Evolutionary conservation across 2,797 vertebrate genomes (phyloP).

Genomic region (Morelia viridis): DNA sequence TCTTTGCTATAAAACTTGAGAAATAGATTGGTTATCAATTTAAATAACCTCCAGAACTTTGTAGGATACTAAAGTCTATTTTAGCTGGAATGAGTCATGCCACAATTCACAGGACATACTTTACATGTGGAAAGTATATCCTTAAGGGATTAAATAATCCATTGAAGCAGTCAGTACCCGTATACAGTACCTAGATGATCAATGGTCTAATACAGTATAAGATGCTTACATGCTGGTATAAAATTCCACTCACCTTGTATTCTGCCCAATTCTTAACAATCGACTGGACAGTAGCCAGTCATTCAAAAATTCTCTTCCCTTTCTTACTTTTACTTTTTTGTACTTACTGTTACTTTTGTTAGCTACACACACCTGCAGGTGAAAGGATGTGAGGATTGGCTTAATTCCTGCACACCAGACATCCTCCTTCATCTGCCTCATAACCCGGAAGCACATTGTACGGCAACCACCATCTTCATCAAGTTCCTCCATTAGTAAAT

Average conservation of each 20-base stretch:
- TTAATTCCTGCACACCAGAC: constrained; percentile 81
- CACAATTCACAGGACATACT: too few species aligned
- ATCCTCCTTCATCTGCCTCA: constrained; percentile 84
- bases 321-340: background rate
- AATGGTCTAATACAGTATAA: background rate
- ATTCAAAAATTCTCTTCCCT: background rate
- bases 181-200: background rate
- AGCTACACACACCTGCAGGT: constrained; percentile 77
- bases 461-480: constrained; percentile 85
- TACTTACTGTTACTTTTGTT: background rate
- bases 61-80: too few species aligned
- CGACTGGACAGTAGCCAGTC: background rate
- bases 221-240: background rate
- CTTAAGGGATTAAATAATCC: too few species aligned
- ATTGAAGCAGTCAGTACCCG: too few species aligned
- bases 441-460: constrained; percentile 74
- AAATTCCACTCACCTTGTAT: background rate
- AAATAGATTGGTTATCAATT: too few species aligned
- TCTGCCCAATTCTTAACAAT: background rate
- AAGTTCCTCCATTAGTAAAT: constrained; percentile 76
- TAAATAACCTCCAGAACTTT: too few species aligned
- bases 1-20: too few species aligned
- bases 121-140: too few species aligned
- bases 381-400: constrained; percentile 80
- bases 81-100: too few species aligned